Percentiles rank a stretch among this genome's conserved stretches.
phyloP scores from a whole-genome alignment of 2,888 invertebrate genomes.

The Arge pagana region DNA sequence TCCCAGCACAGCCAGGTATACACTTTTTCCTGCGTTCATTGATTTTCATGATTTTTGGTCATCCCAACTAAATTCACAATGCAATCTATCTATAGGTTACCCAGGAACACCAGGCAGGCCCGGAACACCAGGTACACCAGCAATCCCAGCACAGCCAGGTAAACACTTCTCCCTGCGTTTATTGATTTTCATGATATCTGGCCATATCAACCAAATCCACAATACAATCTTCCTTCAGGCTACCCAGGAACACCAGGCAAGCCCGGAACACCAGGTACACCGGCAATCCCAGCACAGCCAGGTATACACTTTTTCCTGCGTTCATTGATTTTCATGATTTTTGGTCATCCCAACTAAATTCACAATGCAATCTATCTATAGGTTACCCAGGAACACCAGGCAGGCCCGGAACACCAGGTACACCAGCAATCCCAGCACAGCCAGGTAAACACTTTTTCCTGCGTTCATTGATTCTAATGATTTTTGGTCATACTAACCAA shows the following conservation, averaged over 20 bases:
- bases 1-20: slow-evolving; percentile 12
- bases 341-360: too few species aligned
- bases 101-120: slow-evolving; percentile 46
- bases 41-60: too few species aligned
- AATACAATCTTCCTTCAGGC: too few species aligned
- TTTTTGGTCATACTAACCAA: not conserved
- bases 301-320: too few species aligned
- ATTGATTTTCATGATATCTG: too few species aligned
- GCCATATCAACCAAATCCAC: too few species aligned
- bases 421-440: slow-evolving; percentile 27
- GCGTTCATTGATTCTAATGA: not conserved
- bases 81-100: slow-evolving; percentile 3
- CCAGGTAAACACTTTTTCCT: not conserved
- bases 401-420: slow-evolving; percentile 27
- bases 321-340: too few species aligned
- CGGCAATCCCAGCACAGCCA: not conserved
- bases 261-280: slow-evolving; percentile 22
- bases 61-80: too few species aligned
- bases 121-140: slow-evolving; percentile 49
- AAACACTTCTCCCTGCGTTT: too few species aligned
- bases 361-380: not conserved
- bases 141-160: slow-evolving; percentile 36
- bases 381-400: slow-evolving; percentile 31
- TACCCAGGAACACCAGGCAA: slow-evolving; percentile 26
- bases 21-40: too few species aligned